Percentiles rank a stretch among this genome's conserved stretches.
phyloP scores from a whole-genome alignment of 2,797 vertebrate species.

The Xenops minutus region DNA sequence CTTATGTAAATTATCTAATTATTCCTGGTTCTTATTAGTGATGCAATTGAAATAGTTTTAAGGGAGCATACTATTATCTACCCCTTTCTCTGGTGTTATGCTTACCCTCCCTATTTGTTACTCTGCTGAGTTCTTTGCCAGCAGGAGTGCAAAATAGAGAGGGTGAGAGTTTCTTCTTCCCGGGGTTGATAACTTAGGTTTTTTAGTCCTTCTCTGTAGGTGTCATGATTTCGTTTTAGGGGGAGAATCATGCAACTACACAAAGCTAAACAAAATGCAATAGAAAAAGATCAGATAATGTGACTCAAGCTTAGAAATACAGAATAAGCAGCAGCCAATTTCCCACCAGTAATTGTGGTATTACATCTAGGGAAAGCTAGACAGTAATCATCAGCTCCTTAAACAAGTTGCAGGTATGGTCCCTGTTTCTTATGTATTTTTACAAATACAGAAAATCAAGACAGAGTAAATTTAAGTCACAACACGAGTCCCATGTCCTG shows the following conservation, averaged over 20 bases:
- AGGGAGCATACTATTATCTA: not conserved
- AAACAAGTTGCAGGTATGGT: not conserved
- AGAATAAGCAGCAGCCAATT: not conserved
- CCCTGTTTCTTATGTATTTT: fast-evolving
- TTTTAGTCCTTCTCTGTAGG: not conserved
- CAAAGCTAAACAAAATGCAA: not conserved
- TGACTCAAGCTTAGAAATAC: not conserved
- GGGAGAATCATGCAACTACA: not conserved
- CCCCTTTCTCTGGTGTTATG: not conserved
- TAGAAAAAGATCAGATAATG: not conserved
- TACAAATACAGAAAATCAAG: not conserved
- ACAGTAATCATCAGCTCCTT: not conserved
- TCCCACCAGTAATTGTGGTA: not conserved
- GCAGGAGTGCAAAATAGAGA: not conserved
- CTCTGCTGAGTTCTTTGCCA: not conserved
- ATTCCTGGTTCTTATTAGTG: not conserved
- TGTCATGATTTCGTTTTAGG: not conserved
- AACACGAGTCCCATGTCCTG: not conserved
- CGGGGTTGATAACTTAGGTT: not conserved
- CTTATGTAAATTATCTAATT: not conserved
- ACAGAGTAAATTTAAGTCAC: not conserved
- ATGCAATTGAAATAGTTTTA: not conserved
- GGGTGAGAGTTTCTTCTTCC: not conserved
- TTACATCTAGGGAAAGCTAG: not conserved
- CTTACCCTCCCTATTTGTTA: not conserved